Percentiles rank a stretch among this genome's conserved stretches.
Conservation (phyloP, 1,140 invertebrate species). For the Coboldia fuscipes region DNA sequence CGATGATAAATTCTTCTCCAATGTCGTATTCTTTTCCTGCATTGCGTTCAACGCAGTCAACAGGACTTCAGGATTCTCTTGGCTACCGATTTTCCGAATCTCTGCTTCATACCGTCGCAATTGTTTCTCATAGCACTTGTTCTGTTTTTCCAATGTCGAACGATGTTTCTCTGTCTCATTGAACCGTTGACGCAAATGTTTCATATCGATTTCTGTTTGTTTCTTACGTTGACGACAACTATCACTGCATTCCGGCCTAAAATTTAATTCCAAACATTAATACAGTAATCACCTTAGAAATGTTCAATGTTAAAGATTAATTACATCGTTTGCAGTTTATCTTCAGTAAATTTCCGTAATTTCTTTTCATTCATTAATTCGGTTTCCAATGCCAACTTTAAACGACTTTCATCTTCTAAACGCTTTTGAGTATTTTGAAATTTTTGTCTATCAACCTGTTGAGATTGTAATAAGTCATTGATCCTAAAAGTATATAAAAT, state of each 20-base stretch:
- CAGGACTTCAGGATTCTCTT: conserved; percentile 61
- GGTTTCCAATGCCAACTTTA: conserved; percentile 46
- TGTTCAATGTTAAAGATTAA: too few species aligned
- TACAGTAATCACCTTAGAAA: too few species aligned
- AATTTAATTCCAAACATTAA: not conserved
- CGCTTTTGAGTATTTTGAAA: conserved; percentile 55
- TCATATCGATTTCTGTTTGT: conserved; percentile 59
- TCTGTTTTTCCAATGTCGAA: conserved; percentile 15
- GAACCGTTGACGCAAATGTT: conserved; percentile 49
- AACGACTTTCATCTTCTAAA: conserved; percentile 63
- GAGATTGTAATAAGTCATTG: conserved; percentile 42
- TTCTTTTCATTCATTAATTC: conserved; percentile 58
- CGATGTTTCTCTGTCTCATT: conserved; percentile 45
- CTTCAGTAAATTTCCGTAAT: conserved; percentile 41
- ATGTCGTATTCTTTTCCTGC: conserved; percentile 69
- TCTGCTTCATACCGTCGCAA: conserved; percentile 15
- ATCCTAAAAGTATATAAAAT: conserved; percentile 20
- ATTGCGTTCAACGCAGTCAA: conserved; percentile 57
- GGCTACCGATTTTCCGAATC: conserved; percentile 33
- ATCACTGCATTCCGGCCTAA: conserved; percentile 43
- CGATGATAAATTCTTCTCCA: conserved; percentile 82
- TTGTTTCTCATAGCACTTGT: conserved; percentile 15
- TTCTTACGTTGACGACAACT: conserved; percentile 50
- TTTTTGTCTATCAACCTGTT: conserved; percentile 57
- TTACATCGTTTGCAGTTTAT: too few species aligned